These are phyloP conservation scores for Formicarius rufipectus DNA, from an alignment of 2,113 vertebrate species.

Conservation along the genomic window DNA sequence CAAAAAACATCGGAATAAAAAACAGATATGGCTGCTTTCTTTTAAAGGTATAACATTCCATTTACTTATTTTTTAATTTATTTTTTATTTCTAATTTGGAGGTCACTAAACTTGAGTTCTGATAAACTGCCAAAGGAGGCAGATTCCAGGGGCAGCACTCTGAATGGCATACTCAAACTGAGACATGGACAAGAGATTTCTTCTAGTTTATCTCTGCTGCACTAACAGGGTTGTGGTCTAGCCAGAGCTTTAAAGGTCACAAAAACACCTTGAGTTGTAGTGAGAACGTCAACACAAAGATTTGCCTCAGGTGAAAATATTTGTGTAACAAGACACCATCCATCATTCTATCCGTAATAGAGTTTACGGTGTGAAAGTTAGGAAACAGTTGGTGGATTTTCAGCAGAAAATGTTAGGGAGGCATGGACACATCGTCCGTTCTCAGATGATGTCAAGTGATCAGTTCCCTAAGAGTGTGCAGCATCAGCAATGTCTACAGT, in stretches of 20 bases:
- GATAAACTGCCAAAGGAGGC: not conserved
- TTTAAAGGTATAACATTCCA: not conserved
- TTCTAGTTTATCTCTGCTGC: constrained; percentile 17
- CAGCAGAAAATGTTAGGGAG: not conserved
- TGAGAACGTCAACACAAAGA: not conserved
- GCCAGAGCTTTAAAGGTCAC: constrained; percentile 15
- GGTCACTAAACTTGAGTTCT: constrained; percentile 1
- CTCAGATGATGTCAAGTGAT: not conserved
- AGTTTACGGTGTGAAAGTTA: not conserved
- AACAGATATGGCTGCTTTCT: not conserved
- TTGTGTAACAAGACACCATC: not conserved
- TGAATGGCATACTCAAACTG: not conserved
- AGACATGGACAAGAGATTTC: not conserved
- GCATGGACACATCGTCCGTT: not conserved
- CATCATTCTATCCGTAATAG: not conserved
- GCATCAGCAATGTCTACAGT: not conserved
- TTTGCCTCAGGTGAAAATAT: constrained; percentile 17
- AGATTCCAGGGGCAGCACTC: not conserved
- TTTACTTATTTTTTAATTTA: not conserved
- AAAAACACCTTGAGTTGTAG: not conserved
- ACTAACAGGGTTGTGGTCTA: not conserved
- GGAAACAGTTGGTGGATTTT: not conserved
- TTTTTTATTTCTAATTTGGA: not conserved
- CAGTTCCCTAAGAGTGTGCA: not conserved
- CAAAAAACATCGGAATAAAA: not conserved